Percentiles rank a stretch among this genome's conserved stretches.
Evolutionary conservation across 2,113 vertebrate species (phyloP).

Genomic region (Xenopus borealis): DNA sequence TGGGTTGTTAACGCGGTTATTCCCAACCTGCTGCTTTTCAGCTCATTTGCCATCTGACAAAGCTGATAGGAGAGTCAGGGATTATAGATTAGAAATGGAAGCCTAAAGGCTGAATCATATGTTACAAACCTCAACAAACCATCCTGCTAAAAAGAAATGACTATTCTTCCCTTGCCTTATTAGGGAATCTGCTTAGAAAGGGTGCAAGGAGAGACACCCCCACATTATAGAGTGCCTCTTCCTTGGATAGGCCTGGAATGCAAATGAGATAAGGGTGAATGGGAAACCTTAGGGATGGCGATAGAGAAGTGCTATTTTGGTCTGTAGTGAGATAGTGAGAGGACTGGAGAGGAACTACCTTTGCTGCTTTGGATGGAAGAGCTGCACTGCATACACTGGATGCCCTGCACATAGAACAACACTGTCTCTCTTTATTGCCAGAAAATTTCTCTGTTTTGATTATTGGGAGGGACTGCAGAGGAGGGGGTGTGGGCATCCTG

Average conservation of each 20-base stretch:
- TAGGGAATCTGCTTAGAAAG: too few relatives aligned
- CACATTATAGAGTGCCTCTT: not conserved
- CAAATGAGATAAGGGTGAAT: not conserved
- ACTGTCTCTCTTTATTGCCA: not conserved
- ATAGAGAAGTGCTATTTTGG: not conserved
- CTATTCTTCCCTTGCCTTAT: too few relatives aligned
- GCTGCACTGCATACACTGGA: not conserved
- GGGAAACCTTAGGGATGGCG: not conserved
- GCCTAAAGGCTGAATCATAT: too few relatives aligned
- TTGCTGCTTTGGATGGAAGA: not conserved
- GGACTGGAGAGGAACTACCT: not conserved
- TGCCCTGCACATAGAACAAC: not conserved
- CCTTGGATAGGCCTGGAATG: not conserved
- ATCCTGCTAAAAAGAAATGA: too few relatives aligned
- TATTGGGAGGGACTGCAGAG: not conserved
- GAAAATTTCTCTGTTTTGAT: not conserved
- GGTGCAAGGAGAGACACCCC: not conserved
- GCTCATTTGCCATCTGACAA: too few relatives aligned
- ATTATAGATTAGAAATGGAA: too few relatives aligned
- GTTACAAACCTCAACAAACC: too few relatives aligned
- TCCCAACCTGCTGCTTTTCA: too few relatives aligned
- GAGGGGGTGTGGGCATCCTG: slow-evolving; percentile 12
- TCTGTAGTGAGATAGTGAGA: not conserved
- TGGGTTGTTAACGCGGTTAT: too few relatives aligned
- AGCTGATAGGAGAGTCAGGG: too few relatives aligned